Conservation (phyloP, 1,140 invertebrate species). For the Rhagoletis pomonella region DNA sequence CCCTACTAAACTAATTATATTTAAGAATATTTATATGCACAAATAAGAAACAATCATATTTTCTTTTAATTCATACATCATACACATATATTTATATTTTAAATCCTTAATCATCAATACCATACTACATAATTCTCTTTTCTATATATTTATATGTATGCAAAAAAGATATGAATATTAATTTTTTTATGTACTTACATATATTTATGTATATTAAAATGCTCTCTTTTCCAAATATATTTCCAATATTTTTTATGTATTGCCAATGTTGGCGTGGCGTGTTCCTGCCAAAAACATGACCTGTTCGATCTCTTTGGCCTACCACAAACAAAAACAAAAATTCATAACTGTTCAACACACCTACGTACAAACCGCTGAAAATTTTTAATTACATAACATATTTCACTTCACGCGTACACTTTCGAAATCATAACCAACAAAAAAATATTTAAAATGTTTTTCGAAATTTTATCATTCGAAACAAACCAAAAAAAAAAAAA, state of each 20-base stretch:
- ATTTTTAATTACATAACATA: not conserved
- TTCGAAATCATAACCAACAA: not conserved
- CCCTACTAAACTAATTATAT: not conserved
- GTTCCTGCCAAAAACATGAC: not conserved
- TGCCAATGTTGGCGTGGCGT: not conserved
- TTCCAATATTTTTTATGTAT: not conserved
- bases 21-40: not conserved
- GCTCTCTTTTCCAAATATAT: not conserved
- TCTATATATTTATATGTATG: not conserved
- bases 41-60: too few relatives aligned
- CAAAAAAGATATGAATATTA: not conserved
- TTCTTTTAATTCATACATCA: too few relatives aligned
- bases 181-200: too few relatives aligned
- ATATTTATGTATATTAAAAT: slow-evolving; percentile 6
- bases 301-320: not conserved
- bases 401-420: not conserved
- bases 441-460: slow-evolving; percentile 32
- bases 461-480: not conserved
- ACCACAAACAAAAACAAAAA: not conserved
- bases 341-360: not conserved
- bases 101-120: not conserved
- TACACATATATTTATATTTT: not conserved
- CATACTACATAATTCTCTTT: too few relatives aligned
- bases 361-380: not conserved
- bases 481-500: slow-evolving; percentile 59